These are phyloP conservation scores for Thecophora atra DNA, from an alignment of 2,888 invertebrate species.

Conservation along the genomic window DNA sequence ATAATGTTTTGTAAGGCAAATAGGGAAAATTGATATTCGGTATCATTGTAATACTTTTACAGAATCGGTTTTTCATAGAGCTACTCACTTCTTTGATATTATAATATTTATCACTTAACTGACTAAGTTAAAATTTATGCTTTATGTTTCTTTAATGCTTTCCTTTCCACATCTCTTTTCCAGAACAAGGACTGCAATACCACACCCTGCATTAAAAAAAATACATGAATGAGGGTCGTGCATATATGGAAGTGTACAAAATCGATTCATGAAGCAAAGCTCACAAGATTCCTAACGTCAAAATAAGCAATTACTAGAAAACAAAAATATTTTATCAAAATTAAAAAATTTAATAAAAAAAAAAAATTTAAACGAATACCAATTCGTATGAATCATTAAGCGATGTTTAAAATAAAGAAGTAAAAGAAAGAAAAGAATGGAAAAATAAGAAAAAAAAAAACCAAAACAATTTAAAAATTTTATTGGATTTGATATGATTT, in stretches of 20 bases:
- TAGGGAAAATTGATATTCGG: too few species aligned
- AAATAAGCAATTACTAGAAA: conserved; percentile 30
- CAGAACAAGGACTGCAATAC: conserved; percentile 29
- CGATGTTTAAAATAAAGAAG: conserved; percentile 16
- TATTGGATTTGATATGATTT: conserved; percentile 4
- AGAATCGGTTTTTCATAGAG: too few species aligned
- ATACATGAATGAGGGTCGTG: neutral
- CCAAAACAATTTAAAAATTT: conserved; percentile 35
- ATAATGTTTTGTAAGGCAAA: too few species aligned
- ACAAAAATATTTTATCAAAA: too few species aligned
- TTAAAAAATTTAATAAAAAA: too few species aligned
- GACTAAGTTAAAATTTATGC: neutral
- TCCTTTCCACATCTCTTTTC: conserved; percentile 6
- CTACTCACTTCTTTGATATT: too few species aligned
- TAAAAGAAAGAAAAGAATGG: conserved; percentile 30
- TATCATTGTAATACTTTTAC: too few species aligned
- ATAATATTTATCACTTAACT: too few species aligned
- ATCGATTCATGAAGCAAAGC: conserved; percentile 2
- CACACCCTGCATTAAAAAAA: neutral
- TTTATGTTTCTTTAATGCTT: neutral
- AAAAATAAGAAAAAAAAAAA: conserved; percentile 38
- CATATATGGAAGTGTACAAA: conserved; percentile 14
- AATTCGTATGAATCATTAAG: conserved; percentile 15
- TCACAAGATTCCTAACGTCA: neutral
- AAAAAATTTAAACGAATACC: conserved; percentile 3